Conservation (phyloP, 2,888 invertebrate genomes). For the Schizotus pectinicornis region DNA sequence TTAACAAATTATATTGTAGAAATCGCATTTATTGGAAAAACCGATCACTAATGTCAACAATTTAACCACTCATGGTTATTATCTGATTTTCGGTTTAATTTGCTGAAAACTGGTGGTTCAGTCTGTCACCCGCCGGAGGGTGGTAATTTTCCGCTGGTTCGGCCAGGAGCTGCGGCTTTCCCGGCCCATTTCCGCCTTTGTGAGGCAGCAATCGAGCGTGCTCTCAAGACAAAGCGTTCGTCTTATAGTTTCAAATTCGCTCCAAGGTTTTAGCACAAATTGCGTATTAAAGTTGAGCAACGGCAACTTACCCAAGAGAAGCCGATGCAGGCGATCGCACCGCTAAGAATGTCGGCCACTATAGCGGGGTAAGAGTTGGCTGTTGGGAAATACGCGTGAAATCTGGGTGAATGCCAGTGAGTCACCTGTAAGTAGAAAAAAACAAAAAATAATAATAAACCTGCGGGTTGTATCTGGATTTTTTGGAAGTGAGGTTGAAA, state of each 20-base stretch:
- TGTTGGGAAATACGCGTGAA: conserved; percentile 95
- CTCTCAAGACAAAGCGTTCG: conserved; percentile 4
- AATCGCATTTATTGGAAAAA: too few relatives aligned
- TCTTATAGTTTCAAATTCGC: neutral
- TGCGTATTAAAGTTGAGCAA: neutral
- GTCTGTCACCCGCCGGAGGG: neutral
- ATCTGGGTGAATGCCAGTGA: conserved; percentile 95
- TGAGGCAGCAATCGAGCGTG: conserved; percentile 32
- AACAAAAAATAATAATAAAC: neutral
- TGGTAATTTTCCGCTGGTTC: neutral
- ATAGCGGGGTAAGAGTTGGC: conserved; percentile 94
- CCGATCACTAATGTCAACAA: too few relatives aligned
- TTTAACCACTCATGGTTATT: too few relatives aligned
- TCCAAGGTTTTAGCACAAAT: neutral
- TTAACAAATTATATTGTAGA: neutral
- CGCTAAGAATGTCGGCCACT: conserved; percentile 93
- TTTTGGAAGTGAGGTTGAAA: neutral
- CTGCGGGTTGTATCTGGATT: neutral
- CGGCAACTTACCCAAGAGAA: conserved; percentile 85
- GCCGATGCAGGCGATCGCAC: conserved; percentile 94
- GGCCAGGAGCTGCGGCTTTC: neutral
- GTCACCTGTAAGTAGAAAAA: conserved; percentile 65
- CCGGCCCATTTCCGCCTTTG: conserved; percentile 29
- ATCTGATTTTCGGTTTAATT: too few relatives aligned
- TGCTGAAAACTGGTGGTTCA: too few relatives aligned